Evolutionary conservation across 2,888 invertebrate species (phyloP), one percentile per base, ranked within the genome.

Genomic region (Odontocerum albicorne): DNA sequence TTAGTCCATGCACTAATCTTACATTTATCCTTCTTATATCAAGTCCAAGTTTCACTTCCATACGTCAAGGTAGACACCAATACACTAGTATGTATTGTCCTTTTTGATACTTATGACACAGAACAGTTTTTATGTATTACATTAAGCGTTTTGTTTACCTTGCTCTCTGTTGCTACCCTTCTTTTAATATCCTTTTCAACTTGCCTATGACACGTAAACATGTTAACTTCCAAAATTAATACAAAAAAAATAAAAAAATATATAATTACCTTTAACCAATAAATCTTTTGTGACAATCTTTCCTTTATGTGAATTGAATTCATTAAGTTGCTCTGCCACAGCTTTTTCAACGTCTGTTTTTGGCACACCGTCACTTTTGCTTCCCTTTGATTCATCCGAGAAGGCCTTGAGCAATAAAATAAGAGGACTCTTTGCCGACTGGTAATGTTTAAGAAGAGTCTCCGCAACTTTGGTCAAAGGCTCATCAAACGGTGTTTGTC

Each of bases 361-460:
- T 36, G 21, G 42, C 27, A 35, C 55, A 54, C 6, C 45, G 19
- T 40, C 38, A 2, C 38, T 44, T 10, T 36, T 49, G 3, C 36
- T 35, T 21, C 35, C 51, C 27, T 52, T 54, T 62, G 54, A 60
- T 38, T 50, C 49, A 17, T 61, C 57, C 40, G 45, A 43, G 40
- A 64, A 65, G 20, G 62, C 63, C 1, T 68, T 69, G 44, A 75
- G 66, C 27, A 69, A 66, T 39, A 64, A 65, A 57, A 66, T 68
- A 38, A 72, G 70, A 0, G 73, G 70, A 1, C 75, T 72, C 8
- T 27, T 52, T 7, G 67, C 63, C 40, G 67, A 65, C 64, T 70
- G 70, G 66, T 67, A 70, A 55, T 68, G 68, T 19, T 63, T 55
- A 13, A 72, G 65, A 3, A 75, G 64, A 0, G 63, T 60, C 2